These are phyloP conservation scores for Oryzias sinensis DNA, from an alignment of 2,797 vertebrate genomes.

Conservation along the genomic window DNA sequence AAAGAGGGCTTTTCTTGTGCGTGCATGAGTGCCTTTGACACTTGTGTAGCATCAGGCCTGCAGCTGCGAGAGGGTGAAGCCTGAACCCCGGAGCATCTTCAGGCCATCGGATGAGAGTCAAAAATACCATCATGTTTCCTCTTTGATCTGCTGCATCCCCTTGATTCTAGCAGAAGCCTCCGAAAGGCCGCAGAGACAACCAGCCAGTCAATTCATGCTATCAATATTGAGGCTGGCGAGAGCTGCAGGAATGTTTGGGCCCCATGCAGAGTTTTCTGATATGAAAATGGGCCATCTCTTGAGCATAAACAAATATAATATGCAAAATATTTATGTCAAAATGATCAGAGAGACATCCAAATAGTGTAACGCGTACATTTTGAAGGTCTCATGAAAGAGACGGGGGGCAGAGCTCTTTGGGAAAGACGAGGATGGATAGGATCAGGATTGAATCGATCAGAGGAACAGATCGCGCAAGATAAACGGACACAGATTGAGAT, in stretches of 20 bases:
- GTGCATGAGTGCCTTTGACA: too few relatives aligned
- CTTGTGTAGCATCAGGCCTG: conserved; percentile 16
- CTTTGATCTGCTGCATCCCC: conserved; percentile 43
- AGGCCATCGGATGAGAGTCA: conserved; percentile 31
- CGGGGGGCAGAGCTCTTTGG: too few relatives aligned
- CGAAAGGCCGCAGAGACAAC: conserved; percentile 27
- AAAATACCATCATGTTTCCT: conserved; percentile 22
- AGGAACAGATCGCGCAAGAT: too few relatives aligned
- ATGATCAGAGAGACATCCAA: too few relatives aligned
- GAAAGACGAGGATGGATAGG: too few relatives aligned
- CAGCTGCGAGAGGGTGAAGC: conserved; percentile 4
- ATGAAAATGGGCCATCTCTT: not conserved
- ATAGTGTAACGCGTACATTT: too few relatives aligned
- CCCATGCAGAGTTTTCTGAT: conserved; percentile 28
- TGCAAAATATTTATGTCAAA: too few relatives aligned
- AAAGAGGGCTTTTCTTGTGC: too few relatives aligned
- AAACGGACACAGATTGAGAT: too few relatives aligned
- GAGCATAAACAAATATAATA: too few relatives aligned
- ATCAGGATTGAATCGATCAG: too few relatives aligned
- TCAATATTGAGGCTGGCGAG: conserved; percentile 47
- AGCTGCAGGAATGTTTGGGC: conserved; percentile 40
- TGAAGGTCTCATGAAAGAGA: too few relatives aligned
- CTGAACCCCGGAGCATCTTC: conserved; percentile 15
- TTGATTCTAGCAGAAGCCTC: conserved; percentile 32
- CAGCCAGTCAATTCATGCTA: conserved; percentile 33